phyloP scores from a whole-genome alignment of 2,113 vertebrate genomes.

The Strigops habroptila region DNA sequence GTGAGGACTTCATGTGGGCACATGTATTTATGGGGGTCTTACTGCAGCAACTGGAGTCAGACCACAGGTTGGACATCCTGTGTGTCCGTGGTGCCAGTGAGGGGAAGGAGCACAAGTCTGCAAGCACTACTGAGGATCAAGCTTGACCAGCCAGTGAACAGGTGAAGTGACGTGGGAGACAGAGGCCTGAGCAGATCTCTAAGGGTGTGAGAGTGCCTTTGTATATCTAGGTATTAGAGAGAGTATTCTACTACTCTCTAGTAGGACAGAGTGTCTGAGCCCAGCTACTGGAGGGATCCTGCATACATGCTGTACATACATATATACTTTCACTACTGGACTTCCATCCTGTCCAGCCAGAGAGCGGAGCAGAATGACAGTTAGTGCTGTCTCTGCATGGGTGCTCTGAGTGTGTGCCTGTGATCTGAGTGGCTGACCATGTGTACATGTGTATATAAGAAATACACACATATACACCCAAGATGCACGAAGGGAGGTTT shows the following conservation, averaged over 20 bases:
- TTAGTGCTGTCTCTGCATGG: background rate
- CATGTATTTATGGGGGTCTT: rapidly evolving
- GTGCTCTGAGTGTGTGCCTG: background rate
- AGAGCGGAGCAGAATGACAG: background rate
- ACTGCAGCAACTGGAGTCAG: background rate
- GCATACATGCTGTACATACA: too few species aligned
- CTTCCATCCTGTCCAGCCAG: background rate
- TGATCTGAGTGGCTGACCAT: background rate
- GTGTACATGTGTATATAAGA: background rate
- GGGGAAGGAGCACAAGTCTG: background rate
- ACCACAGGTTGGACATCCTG: background rate
- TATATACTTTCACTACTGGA: background rate
- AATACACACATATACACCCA: background rate
- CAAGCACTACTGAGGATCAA: background rate
- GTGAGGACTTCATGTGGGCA: background rate
- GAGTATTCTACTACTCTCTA: background rate
- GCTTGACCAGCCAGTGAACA: background rate
- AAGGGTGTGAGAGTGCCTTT: background rate
- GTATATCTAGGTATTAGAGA: background rate
- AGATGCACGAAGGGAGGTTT: background rate
- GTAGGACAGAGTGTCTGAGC: background rate
- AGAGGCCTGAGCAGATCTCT: rapidly evolving
- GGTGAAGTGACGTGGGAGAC: background rate
- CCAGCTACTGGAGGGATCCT: background rate
- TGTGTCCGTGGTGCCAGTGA: rapidly evolving